Evolutionary conservation across 2,797 vertebrate genomes (phyloP), one percentile per base, ranked within the genome.

Genomic region (Acipenser transmontanus): DNA sequence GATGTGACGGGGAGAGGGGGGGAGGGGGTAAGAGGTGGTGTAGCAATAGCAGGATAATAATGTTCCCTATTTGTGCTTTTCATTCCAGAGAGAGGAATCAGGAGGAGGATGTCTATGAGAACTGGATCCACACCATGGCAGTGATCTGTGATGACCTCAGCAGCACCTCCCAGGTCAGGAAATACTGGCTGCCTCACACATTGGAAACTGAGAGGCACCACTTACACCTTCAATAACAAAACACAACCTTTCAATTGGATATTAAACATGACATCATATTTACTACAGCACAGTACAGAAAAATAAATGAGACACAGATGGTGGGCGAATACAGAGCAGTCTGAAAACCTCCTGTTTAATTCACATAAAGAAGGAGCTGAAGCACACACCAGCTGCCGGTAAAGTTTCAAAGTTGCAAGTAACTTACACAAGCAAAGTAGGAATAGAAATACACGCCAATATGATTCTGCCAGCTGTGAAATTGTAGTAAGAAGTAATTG

Each of bases 101-200:
- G 49, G 81, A 89, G 50, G 88, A 91, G 50, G 80, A 74, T 6
- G 73, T 89, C 72, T 90, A 91, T 59, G 79, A 87, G 49, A 91
- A 90, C 75, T 90, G 88, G 88, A 84, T 90, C 76, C 77, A 81
- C 17, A 82, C 87, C 61, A 88, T 90, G 84, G 82, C 78, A 1
- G 73, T 78, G 56, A 86, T 90, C 73, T 90, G 85, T 77, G 77
- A 82, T 0, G 80, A 88, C 70, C 80, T 89, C 54, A 64, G 66
- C 9, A 62, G 9, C 50, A 57, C 50, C 6, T 61, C 8, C 9
- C 49, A 68, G 69, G 69, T 71, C 7, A 9, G 69, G 8, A 60
- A 3, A 8, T 20, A n/a, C 14, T 52, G 8, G 5, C 51, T 8
- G 51, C 51, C 2, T 52, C 51, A 52, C 51, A 8, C 7, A 52